These are phyloP conservation scores for Sciurus vulgaris DNA, from an alignment of 2,797 vertebrate genomes.

Conservation along the genomic window DNA sequence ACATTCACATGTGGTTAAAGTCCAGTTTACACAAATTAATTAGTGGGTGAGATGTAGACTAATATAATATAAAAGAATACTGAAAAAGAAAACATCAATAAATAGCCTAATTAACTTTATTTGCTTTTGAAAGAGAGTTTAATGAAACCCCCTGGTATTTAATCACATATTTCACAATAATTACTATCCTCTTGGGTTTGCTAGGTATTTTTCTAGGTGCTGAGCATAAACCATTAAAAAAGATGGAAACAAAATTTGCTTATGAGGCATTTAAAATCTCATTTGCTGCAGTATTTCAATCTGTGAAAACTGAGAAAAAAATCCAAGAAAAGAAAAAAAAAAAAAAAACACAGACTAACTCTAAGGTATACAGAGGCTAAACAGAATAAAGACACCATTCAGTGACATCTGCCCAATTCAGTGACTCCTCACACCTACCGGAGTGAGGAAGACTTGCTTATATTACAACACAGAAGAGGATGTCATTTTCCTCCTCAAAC, in stretches of 20 bases:
- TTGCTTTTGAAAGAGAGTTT: not conserved
- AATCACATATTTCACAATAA: not conserved
- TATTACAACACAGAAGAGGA: not conserved
- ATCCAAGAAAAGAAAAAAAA: not conserved
- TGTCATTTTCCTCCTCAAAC: not conserved
- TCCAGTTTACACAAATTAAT: not conserved
- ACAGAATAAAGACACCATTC: not conserved
- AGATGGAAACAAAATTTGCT: not conserved
- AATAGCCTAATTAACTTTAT: not conserved
- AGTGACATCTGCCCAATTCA: not conserved
- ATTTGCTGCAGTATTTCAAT: not conserved
- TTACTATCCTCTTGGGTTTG: not conserved
- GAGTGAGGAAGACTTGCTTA: not conserved
- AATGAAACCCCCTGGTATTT: not conserved
- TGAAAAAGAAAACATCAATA: constrained; percentile 9
- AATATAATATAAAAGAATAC: not conserved
- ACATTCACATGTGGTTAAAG: not conserved
- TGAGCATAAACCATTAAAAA: not conserved
- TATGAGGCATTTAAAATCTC: not conserved
- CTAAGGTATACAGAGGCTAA: not conserved
- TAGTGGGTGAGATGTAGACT: not conserved
- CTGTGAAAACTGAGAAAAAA: not conserved
- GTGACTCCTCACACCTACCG: not conserved
- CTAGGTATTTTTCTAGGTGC: not conserved
- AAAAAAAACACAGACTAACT: not conserved